Evolutionary conservation across 1,140 invertebrate genomes (phyloP).

Genomic region (Heliconius himera): DNA sequence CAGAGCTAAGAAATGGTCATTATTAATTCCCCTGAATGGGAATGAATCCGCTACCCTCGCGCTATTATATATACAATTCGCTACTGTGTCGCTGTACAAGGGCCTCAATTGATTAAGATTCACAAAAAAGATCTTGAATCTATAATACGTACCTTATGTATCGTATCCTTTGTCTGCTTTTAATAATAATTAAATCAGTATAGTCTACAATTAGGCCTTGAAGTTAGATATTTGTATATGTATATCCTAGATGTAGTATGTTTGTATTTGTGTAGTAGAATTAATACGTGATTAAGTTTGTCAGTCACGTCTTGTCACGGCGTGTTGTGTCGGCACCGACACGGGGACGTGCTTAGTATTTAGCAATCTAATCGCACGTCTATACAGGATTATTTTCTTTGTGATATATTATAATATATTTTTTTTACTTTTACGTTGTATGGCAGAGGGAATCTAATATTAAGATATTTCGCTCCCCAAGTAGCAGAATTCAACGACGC

Average conservation of each 20-base stretch:
- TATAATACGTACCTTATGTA: too few relatives aligned
- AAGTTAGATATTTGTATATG: background rate
- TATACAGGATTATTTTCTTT: background rate
- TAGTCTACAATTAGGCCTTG: background rate
- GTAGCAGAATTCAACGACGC: too few relatives aligned
- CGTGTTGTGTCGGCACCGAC: background rate
- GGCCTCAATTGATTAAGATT: too few relatives aligned
- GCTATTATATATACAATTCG: too few relatives aligned
- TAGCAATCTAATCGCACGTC: background rate
- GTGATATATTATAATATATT: background rate
- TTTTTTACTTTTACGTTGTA: background rate
- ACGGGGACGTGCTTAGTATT: conserved; percentile 29
- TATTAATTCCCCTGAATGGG: background rate
- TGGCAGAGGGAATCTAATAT: too few relatives aligned
- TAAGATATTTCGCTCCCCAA: too few relatives aligned
- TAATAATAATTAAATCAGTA: background rate
- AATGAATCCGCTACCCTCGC: background rate
- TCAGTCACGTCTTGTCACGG: conserved; percentile 28
- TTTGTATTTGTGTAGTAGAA: background rate
- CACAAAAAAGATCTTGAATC: too few relatives aligned
- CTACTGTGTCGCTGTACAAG: too few relatives aligned
- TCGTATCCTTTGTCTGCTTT: background rate
- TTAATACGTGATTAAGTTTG: conserved; percentile 34
- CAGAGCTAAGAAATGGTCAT: too few relatives aligned
- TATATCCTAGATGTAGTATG: background rate